A percentile compares a stretch with the other conserved stretches of the same genome.
Conservation (phyloP, 2,888 invertebrate species). For the Cryptus armator region DNA sequence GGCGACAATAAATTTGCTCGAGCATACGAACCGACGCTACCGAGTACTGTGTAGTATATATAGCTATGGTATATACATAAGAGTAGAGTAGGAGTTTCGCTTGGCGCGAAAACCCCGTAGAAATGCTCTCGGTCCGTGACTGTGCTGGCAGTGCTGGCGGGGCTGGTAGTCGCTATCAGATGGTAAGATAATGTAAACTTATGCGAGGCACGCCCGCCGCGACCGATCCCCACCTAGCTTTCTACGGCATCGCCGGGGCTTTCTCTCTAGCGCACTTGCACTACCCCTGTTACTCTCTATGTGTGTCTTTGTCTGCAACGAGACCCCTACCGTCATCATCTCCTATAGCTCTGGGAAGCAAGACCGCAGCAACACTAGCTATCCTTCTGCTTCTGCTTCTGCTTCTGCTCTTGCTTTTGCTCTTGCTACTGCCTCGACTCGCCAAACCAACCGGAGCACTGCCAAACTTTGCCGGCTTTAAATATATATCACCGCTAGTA, state of each 20-base stretch:
- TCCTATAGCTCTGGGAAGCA: conserved; percentile 26
- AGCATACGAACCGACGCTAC: conserved; percentile 8
- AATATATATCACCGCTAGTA: conserved; percentile 84
- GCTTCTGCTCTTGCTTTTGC: conserved; percentile 34
- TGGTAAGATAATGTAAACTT: conserved; percentile 85
- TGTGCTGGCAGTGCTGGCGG: conserved; percentile 35
- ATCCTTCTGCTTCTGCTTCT: conserved; percentile 35
- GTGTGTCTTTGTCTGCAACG: conserved; percentile 61
- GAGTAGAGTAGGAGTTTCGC: conserved; percentile 43
- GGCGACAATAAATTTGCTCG: conserved; percentile 42
- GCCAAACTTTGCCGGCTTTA: conserved; percentile 83
- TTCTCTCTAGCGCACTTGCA: conserved; percentile 43
- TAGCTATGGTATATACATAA: conserved; percentile 7
- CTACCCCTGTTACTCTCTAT: conserved; percentile 14
- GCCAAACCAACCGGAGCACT: conserved; percentile 65
- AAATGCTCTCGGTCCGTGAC: conserved; percentile 65
- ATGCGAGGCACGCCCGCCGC: conserved; percentile 84
- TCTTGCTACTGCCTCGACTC: conserved; percentile 30
- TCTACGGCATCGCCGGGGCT: conserved; percentile 51
- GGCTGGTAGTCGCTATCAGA: conserved; percentile 80
- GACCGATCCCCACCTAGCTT: conserved; percentile 71
- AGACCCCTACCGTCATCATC: conserved; percentile 54
- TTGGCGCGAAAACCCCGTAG: conserved; percentile 62
- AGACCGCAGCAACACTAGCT: conserved; percentile 51
- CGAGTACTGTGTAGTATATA: conserved; percentile 5